Evolutionary conservation across 2,888 invertebrate species (phyloP), one percentile per base, ranked within the genome.

Genomic region (Creontiades dilutus): DNA sequence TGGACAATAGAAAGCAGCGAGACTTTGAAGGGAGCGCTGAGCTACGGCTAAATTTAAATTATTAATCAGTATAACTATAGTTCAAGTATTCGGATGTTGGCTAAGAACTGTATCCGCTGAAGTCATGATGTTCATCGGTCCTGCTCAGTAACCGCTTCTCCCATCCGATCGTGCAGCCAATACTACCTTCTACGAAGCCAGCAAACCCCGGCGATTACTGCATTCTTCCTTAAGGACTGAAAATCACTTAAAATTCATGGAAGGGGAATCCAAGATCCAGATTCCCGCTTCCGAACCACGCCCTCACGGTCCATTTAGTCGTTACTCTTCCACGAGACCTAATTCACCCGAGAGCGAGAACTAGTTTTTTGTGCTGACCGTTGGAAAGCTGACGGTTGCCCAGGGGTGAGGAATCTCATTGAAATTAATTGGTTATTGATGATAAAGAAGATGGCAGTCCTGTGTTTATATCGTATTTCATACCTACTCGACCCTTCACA

Each of bases 391-490:
- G 23, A 0, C 23, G 68, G 68, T 12, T 68, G 68, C 19, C 68
- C 19, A 19, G 68, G 68, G 23, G 68, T 23, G 68, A 68, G 68
- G 68, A 68, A 68, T 68, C 9, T 11, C 68, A 68, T 68, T 23
- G 68, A 23, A 68, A 68, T 68, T 68, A 19, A 68, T 68, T 68
- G 23, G 68, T 19, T 68, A 68, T 57, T n/a, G 57, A 57, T 57
- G 57, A 57, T n/a, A n/a, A 7, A 57, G 57, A 37, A 37, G n/a
- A 7, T n/a, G 16, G n/a, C n/a, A 57, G 57, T 9, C 76, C 76
- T 19, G 27, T 76, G 76, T 76, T 76, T 76, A 76, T 76, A 14
- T 76, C 28, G 11, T 76, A 76, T 76, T 76, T 76, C 27, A 27
- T 75, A 13, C 75, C 12, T 14, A 13, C 68, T 68, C 7, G 23